Conservation (phyloP, 2,888 invertebrate genomes). For the Pterostichus madidus region DNA sequence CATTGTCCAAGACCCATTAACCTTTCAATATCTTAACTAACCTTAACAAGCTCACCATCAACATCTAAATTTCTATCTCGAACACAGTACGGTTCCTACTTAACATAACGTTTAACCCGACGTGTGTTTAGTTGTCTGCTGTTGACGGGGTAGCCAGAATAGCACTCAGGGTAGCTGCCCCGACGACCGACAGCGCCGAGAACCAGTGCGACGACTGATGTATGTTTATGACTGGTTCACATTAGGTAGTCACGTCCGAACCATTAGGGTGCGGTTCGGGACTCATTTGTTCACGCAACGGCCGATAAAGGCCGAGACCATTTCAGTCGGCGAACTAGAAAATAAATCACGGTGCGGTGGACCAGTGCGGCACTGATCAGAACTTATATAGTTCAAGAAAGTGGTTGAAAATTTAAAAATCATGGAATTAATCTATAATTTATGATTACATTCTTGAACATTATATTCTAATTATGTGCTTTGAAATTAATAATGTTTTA, state of each 20-base stretch:
- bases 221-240: slow-evolving; percentile 69
- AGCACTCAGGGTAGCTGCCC: slow-evolving; percentile 31
- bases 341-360: slow-evolving; percentile 72
- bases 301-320: slow-evolving; percentile 71
- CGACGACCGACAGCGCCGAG: neutral
- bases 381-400: neutral
- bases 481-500: too few relatives aligned
- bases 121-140: slow-evolving; percentile 9
- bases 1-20: neutral
- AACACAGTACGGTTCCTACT: slow-evolving; percentile 18
- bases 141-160: slow-evolving; percentile 20
- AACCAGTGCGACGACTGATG: slow-evolving; percentile 57
- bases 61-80: slow-evolving; percentile 27
- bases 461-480: too few relatives aligned
- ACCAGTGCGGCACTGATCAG: slow-evolving; percentile 55
- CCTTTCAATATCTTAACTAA: slow-evolving; percentile 19
- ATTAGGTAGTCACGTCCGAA: slow-evolving; percentile 73
- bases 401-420: neutral
- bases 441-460: too few relatives aligned
- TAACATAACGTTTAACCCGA: neutral
- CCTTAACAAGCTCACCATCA: slow-evolving; percentile 12
- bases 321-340: slow-evolving; percentile 71
- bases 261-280: slow-evolving; percentile 73
- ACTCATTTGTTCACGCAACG: slow-evolving; percentile 73
- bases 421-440: too few relatives aligned